A percentile compares a stretch with the other conserved stretches of the same genome.
These are phyloP conservation scores for Syrrhaptes paradoxus DNA, from an alignment of 2,113 vertebrate genomes.

Conservation along the genomic window DNA sequence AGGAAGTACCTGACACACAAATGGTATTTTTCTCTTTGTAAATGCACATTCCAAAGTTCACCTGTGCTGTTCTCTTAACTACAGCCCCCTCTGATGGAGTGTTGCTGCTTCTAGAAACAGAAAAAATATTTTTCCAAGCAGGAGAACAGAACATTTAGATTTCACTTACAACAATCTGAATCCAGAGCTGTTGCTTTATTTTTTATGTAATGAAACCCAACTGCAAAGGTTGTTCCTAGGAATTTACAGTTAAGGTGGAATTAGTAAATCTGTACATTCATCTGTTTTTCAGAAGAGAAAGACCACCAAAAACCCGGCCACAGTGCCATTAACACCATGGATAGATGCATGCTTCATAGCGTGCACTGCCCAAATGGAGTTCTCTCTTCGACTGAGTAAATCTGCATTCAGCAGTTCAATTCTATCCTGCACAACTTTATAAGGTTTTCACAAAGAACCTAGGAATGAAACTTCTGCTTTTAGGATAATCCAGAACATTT, in stretches of 20 bases:
- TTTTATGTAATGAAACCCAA: not conserved
- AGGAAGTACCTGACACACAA: not conserved
- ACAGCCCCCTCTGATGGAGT: not conserved
- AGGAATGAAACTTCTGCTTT: constrained; percentile 6
- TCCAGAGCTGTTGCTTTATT: not conserved
- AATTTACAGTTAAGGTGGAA: not conserved
- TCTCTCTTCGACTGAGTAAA: not conserved
- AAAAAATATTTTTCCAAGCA: not conserved
- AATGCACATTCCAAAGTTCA: not conserved
- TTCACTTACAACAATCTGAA: not conserved
- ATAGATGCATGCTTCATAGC: not conserved
- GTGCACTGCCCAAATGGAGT: not conserved
- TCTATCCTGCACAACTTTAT: not conserved
- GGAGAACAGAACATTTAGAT: not conserved
- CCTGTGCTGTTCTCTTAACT: not conserved
- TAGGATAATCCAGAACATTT: not conserved
- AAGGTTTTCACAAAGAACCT: not conserved
- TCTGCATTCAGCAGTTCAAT: not conserved
- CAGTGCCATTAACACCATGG: rapidly evolving
- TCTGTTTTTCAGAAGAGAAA: not conserved
- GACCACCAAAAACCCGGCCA: not conserved
- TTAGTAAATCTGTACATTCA: not conserved
- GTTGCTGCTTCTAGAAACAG: not conserved
- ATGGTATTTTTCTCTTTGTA: not conserved
- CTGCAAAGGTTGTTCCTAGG: not conserved